phyloP scores from a whole-genome alignment of 2,113 vertebrate genomes.

The Sapayoa aenigma region DNA sequence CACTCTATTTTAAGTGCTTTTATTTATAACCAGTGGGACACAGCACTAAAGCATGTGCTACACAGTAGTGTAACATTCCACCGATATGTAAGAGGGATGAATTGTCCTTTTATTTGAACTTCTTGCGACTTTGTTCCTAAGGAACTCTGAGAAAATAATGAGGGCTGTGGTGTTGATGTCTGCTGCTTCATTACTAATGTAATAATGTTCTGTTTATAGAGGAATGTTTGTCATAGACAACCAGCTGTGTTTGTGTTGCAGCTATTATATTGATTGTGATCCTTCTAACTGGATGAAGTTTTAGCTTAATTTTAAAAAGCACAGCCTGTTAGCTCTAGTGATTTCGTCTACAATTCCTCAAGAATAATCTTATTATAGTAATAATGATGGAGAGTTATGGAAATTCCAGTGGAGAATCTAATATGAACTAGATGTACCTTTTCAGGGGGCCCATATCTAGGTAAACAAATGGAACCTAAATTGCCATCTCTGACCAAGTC shows the following conservation, averaged over 20 bases:
- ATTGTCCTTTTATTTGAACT: not conserved
- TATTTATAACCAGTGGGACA: constrained; percentile 34
- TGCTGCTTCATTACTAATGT: not conserved
- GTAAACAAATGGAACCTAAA: not conserved
- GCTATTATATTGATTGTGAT: not conserved
- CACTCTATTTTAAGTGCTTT: not conserved
- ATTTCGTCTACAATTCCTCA: not conserved
- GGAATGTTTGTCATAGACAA: not conserved
- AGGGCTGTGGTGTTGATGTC: not conserved
- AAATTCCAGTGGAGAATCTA: not conserved
- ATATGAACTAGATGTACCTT: not conserved
- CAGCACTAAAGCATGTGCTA: not conserved
- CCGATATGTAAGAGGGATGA: not conserved
- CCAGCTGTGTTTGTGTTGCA: not conserved
- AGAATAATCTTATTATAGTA: not conserved
- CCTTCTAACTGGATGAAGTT: not conserved
- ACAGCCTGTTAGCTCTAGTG: not conserved
- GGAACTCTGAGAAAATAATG: not conserved
- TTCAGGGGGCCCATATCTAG: not conserved
- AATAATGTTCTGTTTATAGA: constrained; percentile 12
- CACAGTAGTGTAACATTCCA: not conserved
- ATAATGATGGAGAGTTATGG: not conserved
- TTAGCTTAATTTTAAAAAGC: not conserved
- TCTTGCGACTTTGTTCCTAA: not conserved
- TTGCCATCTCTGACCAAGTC: not conserved